Evolutionary conservation across 2,113 vertebrate species (phyloP).

Genomic region (Trichechus manatus): DNA sequence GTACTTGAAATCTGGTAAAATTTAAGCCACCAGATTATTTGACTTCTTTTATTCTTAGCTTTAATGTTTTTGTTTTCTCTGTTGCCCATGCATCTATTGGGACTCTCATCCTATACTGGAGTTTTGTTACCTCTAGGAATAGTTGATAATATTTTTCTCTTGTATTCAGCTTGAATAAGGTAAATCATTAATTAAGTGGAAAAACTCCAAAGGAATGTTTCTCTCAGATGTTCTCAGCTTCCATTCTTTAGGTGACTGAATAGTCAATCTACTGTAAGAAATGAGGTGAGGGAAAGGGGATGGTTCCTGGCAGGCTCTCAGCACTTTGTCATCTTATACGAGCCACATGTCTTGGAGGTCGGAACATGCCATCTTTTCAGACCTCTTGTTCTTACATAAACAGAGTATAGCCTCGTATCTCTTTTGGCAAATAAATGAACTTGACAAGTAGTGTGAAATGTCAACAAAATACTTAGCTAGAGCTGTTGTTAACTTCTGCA

Average conservation of each 20-base stretch:
- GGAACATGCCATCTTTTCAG: neutral
- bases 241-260: neutral
- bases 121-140: neutral
- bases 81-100: neutral
- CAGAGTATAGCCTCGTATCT: neutral
- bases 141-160: neutral
- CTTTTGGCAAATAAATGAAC: conserved; percentile 1
- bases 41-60: neutral
- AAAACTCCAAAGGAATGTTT: neutral
- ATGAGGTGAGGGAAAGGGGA: no score
- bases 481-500: neutral
- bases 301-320: neutral
- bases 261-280: no score
- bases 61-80: neutral
- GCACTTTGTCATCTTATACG: neutral
- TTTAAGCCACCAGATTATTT: conserved; percentile 13
- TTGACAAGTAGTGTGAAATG: neutral
- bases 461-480: neutral
- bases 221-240: neutral
- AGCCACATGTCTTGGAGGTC: neutral
- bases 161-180: conserved; percentile 24
- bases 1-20: neutral
- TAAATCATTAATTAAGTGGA: neutral
- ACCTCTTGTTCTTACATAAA: neutral
- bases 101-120: neutral